Base-by-base conservation (phyloP, 2,797 vertebrate genomes). In the Centropyge bicolor region DNA sequence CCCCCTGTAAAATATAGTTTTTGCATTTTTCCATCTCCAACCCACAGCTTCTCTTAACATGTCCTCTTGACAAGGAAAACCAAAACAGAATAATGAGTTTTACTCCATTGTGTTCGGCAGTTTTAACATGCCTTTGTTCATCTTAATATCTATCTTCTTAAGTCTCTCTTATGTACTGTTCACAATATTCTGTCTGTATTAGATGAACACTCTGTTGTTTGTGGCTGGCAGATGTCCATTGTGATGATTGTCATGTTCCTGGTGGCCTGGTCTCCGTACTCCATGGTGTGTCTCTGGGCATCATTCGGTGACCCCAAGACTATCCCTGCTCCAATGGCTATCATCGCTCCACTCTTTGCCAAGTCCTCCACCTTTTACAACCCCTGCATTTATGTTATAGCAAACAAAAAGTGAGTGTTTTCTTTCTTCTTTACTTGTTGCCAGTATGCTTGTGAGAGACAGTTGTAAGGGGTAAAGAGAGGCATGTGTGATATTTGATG, bases 341-440 rank as follows among this genome's bases (percentile, higher is more conserved):
- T 99, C 86, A 95, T 99, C 24, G 98, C 97, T 5, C 98, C 98
- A 22, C 96, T 99, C 2, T 99, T 99, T 1, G 98, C 98, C 80
- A 99, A 99, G 82, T 99, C 98, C 17, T 99, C 98, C 85, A 99
- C 98, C 0, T 99, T 99, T 91, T 99, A 99, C 92, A 99, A 99
- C 85, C 98, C 98, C 56, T 99, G 97, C 86, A 99, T 99, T 92
- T 99, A 99, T 70, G 97, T 98, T 1, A 88, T 96, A 64, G 97
- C 98, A 77, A 99, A 99, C 94, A 99, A 97, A 90, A 99, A 97
- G 98, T 99, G 92, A 96, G 96, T 78, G 35, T 57, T 54, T 57
- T 65, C 27, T n/a, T n/a, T 5, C 48, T 17, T 22, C 9, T 38
- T 8, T 54, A 2, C 8, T 4, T 49, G n/a, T 57, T 41, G 4